Conservation (phyloP, 35 echinoderm and acorn worm genomes). For the Anneissia japonica region DNA sequence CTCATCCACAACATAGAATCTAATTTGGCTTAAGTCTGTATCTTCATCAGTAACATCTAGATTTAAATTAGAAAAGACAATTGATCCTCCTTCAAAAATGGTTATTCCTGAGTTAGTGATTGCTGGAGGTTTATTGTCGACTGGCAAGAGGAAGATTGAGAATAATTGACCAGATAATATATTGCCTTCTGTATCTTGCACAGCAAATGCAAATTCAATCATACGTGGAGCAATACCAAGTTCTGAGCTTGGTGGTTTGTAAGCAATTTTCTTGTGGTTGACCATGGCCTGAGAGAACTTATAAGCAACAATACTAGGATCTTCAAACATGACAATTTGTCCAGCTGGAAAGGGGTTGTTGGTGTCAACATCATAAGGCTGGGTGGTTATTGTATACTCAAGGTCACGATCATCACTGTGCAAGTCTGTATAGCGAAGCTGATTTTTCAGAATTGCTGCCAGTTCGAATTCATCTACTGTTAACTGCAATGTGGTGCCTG, state of each 20-base stretch:
- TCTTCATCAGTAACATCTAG: slow-evolving; percentile 80
- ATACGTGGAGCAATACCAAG: slow-evolving; percentile 78
- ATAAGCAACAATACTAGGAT: slow-evolving; percentile 50
- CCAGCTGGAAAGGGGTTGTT: slow-evolving; percentile 73
- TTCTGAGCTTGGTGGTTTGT: slow-evolving; percentile 82
- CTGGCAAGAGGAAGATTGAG: slow-evolving; percentile 64
- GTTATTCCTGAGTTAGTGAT: slow-evolving; percentile 81
- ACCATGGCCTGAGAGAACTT: slow-evolving; percentile 82
- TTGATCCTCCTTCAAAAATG: slow-evolving; percentile 55
- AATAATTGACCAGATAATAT: slow-evolving; percentile 54
- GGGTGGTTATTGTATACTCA: slow-evolving; percentile 60
- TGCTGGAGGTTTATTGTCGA: slow-evolving; percentile 85
- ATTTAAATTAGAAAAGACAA: slow-evolving; percentile 42
- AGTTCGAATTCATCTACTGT: slow-evolving; percentile 75
- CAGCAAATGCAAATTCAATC: slow-evolving; percentile 75
- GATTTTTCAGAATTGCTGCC: slow-evolving; percentile 55
- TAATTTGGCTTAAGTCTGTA: slow-evolving; percentile 40
- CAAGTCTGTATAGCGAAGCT: slow-evolving; percentile 80
- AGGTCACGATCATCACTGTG: slow-evolving; percentile 89
- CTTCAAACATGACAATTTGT: slow-evolving; percentile 69
- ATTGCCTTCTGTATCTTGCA: slow-evolving; percentile 77
- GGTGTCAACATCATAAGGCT: slow-evolving; percentile 54
- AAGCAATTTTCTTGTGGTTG: slow-evolving; percentile 89
- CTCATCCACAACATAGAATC: slow-evolving; percentile 35
- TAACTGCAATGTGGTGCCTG: slow-evolving; percentile 59